phyloP scores from a whole-genome alignment of 1,140 invertebrate species.

The Drosophila watanabei region DNA sequence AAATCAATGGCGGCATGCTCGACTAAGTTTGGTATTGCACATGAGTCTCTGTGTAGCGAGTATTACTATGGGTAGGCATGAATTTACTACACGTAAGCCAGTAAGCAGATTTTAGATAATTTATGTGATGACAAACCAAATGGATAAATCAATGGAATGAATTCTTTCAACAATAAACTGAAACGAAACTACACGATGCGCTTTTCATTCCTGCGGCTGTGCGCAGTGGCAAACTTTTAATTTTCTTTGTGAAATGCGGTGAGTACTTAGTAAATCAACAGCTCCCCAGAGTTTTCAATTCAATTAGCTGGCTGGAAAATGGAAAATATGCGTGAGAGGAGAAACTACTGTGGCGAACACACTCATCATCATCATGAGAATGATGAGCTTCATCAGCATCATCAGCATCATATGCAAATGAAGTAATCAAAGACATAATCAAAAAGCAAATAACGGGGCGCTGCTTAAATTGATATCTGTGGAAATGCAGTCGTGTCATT shows the following conservation, averaged over 20 bases:
- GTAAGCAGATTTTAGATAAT: slow-evolving; percentile 75
- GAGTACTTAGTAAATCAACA: slow-evolving; percentile 32
- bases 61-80: slow-evolving; percentile 66
- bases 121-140: slow-evolving; percentile 64
- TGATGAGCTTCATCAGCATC: neutral
- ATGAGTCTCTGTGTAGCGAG: slow-evolving; percentile 37
- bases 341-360: neutral
- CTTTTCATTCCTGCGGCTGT: slow-evolving; percentile 21
- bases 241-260: slow-evolving; percentile 23
- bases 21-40: slow-evolving; percentile 48
- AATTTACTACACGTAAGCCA: slow-evolving; percentile 74
- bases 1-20: slow-evolving; percentile 44
- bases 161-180: slow-evolving; percentile 67
- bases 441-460: slow-evolving; percentile 10
- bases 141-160: slow-evolving; percentile 58
- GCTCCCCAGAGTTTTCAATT: slow-evolving; percentile 14
- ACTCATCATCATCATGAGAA: neutral
- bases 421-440: slow-evolving; percentile 12
- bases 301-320: slow-evolving; percentile 7
- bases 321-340: slow-evolving; percentile 1
- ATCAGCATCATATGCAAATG: slow-evolving; percentile 12
- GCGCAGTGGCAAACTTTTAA: slow-evolving; percentile 5
- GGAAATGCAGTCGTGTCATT: slow-evolving; percentile 15
- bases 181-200: slow-evolving; percentile 25
- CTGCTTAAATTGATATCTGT: slow-evolving; percentile 13